Base-by-base conservation (phyloP, 2,113 vertebrate species). In the Maccullochella peelii region DNA sequence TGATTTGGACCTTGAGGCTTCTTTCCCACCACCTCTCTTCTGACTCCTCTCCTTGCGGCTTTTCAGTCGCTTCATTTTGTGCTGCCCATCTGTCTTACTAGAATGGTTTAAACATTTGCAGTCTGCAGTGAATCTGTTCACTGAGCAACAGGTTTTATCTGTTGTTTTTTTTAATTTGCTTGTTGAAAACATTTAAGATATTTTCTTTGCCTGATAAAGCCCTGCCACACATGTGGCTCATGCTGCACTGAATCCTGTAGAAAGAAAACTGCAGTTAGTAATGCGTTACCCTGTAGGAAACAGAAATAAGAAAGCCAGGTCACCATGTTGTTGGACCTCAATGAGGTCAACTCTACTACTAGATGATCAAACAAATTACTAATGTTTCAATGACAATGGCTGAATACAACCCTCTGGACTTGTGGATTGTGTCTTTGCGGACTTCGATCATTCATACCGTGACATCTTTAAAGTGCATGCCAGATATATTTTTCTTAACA, bases 41-140 rank as follows among this genome's bases (percentile, higher is more conserved):
- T 80, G 76, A 73, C 93, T 90, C 25, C 95, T 94, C 54, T 96
- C 95, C 73, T 94, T 96, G 30, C 93, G 91, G 5, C 94, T 95
- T 86, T 91, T 95, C 36, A 96, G 89, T 23, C 91, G 89, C 89
- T 96, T 96, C 14, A 86, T 82, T 87, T 93, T 95, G 30, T 40
- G 58, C 27, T 70, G 55, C 55, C 57, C 55, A 23, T 89, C 61
- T n/a, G 57, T 73, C 62, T 70, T 71, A 72, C 50, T 62, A 3
- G 9, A 21, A 7, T 12, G 73, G 23, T 44, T 62, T 50, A 27
- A 77, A 84, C 58, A 75, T 50, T 65, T 58, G 82, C 85, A 58
- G 68, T 65, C 36, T 44, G 75, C 27, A 59, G 9, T 52, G 14
- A 58, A 61, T 55, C 38, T 36, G 36, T 27, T 79, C 20, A 40